Conservation (phyloP, 2,888 invertebrate species). For the Lymantria monacha region DNA sequence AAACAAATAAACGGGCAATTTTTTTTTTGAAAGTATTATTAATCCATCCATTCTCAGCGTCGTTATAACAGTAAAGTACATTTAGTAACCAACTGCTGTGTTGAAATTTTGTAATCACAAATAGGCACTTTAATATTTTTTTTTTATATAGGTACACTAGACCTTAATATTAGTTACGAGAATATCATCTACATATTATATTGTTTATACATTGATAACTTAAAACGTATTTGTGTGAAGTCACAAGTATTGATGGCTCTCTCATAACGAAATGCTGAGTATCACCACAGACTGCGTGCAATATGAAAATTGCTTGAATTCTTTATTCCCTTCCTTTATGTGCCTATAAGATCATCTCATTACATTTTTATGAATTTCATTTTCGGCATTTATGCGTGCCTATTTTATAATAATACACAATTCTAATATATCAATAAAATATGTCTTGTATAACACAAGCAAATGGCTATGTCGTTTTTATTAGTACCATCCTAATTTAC, state of each 20-base stretch:
- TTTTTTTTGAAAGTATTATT: too few relatives aligned
- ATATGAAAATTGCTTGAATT: neutral
- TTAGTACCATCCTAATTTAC: too few relatives aligned
- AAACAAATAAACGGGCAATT: too few relatives aligned
- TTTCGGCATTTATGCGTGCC: neutral
- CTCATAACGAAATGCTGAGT: neutral
- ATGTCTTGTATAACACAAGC: too few relatives aligned
- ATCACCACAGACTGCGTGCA: neutral
- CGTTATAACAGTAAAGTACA: too few relatives aligned
- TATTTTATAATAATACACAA: neutral
- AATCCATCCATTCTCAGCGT: too few relatives aligned
- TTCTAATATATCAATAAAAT: neutral
- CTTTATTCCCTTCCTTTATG: neutral
- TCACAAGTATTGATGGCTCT: neutral
- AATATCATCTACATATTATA: neutral
- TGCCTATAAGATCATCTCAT: neutral
- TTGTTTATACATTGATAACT: neutral
- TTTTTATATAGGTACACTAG: too few relatives aligned
- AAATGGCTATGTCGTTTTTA: too few relatives aligned
- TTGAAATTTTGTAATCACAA: too few relatives aligned
- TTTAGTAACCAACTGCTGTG: too few relatives aligned
- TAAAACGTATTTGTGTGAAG: neutral
- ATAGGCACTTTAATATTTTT: too few relatives aligned
- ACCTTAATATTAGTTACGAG: too few relatives aligned
- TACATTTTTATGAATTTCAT: conserved; percentile 1